Conservation (phyloP, 2,113 vertebrate species). For the Gopherus flavomarginatus region DNA sequence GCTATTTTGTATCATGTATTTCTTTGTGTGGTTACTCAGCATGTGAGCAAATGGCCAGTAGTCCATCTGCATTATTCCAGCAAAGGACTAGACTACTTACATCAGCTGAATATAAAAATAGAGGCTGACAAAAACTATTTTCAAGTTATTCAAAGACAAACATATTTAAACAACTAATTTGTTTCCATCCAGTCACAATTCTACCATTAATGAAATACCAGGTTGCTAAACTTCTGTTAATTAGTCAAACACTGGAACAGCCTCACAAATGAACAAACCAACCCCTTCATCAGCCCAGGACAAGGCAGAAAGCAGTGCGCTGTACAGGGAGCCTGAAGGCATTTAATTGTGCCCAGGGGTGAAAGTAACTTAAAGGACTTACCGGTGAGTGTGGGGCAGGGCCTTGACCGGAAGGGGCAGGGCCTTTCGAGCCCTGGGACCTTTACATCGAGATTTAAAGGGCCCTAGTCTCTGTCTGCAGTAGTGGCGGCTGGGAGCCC, state of each 20-base stretch:
- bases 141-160: neutral
- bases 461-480: too few species aligned
- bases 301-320: neutral
- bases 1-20: neutral
- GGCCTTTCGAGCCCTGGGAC: too few species aligned
- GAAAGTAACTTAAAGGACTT: too few species aligned
- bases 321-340: neutral
- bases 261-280: neutral
- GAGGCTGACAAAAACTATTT: neutral
- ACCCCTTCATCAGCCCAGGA: neutral
- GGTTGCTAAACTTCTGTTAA: neutral
- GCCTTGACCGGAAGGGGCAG: too few species aligned
- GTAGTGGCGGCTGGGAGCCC: too few species aligned
- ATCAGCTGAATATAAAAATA: neutral
- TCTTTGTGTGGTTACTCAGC: neutral
- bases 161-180: neutral
- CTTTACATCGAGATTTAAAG: too few species aligned
- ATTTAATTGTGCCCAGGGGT: neutral
- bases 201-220: neutral
- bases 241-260: neutral
- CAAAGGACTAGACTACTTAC: neutral
- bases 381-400: too few species aligned
- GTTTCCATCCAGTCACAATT: neutral
- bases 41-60: neutral
- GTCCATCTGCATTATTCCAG: neutral